Evolutionary conservation across 1,140 invertebrate species (phyloP), one percentile per base, ranked within the genome.

Genomic region (Anoplolepis gracilipes): DNA sequence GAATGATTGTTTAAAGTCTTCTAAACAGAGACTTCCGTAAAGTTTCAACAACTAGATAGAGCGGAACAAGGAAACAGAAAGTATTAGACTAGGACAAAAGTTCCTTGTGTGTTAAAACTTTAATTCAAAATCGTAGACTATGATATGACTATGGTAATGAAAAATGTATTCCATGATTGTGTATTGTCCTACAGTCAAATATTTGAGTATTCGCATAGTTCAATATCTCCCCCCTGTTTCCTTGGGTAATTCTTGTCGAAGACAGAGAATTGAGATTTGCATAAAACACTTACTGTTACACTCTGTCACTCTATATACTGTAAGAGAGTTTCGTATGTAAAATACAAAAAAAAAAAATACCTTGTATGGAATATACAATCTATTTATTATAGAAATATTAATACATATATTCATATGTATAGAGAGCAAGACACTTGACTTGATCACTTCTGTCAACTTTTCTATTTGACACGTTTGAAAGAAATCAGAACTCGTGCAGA

Each of bases 221-320:
- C 39, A 11, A 28, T 28, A 76, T 11, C 5, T n/a, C 13, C 33
- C 39, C 16, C 57, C 28, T 22, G 8, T 73, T 73, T 72, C 49
- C 16, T 22, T 10, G 42, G 16, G 8, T 25, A 22, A 67, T 22
- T 25, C 30, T 67, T 49, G 13, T 67, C 19, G 49, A 67, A 79
- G 62, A 49, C 19, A n/a, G n/a, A n/a, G n/a, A n/a, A n/a, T 67
- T 79, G 16, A 67, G 4, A 67, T 79, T 53, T 49, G 64, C 25
- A 8, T 67, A 42, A 76, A n/a, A 36, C 33, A 75, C 7, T 39
- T 11, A 75, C 33, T 76, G 46, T 75, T 75, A 75, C 13, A 65
- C 1, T 49, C 2, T 28, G 49, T 0, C 11, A n/a, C 19, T 59
- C 11, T 64, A 73, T 64, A 67, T 46, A n/a, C 1, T 7, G 16